These are phyloP conservation scores for Psettodes erumei DNA, from an alignment of 2,113 vertebrate species.

Conservation along the genomic window DNA sequence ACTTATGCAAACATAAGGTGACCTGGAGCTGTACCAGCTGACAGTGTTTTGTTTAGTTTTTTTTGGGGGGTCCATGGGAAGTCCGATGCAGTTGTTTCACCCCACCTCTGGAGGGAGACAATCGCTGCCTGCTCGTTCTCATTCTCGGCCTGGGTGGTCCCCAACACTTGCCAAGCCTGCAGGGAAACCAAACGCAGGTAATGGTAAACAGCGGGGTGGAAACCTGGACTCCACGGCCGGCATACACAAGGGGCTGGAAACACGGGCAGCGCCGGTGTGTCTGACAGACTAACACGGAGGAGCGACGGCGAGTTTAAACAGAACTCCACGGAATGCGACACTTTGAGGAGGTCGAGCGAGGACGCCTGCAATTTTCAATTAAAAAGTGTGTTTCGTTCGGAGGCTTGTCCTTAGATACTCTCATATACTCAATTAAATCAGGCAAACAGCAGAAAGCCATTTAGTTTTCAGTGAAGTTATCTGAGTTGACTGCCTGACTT, in stretches of 20 bases:
- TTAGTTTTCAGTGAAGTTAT: slow-evolving; percentile 13
- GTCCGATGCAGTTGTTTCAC: slow-evolving; percentile 53
- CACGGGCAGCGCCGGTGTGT: slow-evolving; percentile 7
- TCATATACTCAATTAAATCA: slow-evolving; percentile 6
- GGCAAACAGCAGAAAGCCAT: neutral
- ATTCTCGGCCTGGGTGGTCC: slow-evolving; percentile 97
- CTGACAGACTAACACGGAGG: neutral
- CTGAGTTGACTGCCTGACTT: neutral
- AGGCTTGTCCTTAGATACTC: slow-evolving; percentile 4
- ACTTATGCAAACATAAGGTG: slow-evolving; percentile 37
- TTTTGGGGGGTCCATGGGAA: too few species aligned
- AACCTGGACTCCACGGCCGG: slow-evolving; percentile 33
- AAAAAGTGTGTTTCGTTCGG: neutral
- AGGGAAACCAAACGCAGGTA: slow-evolving; percentile 55
- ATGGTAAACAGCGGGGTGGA: slow-evolving; percentile 44
- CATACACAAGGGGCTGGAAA: slow-evolving; percentile 28
- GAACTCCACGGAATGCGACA: neutral
- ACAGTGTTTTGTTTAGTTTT: too few species aligned
- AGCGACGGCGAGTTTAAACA: neutral
- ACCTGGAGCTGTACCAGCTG: neutral
- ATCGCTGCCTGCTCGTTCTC: slow-evolving; percentile 98
- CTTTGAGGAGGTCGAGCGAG: neutral
- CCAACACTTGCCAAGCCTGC: slow-evolving; percentile 98
- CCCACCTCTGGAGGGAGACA: slow-evolving; percentile 97
- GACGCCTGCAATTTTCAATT: neutral